phyloP scores from a whole-genome alignment of 2,888 invertebrate genomes.

The Salpingus planirostris region DNA sequence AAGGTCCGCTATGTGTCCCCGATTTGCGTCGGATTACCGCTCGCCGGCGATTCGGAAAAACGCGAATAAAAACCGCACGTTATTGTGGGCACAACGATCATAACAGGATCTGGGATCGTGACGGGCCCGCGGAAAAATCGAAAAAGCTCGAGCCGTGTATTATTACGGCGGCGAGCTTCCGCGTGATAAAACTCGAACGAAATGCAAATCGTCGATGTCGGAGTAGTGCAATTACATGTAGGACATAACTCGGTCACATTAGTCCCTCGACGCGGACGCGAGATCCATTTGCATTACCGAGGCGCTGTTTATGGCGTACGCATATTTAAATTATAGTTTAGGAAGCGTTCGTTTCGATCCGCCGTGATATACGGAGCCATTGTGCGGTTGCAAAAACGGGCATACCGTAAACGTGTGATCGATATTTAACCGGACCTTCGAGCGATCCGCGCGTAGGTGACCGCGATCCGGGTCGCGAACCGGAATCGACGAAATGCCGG shows the following conservation, averaged over 20 bases:
- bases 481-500: background rate
- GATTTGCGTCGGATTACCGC: no score
- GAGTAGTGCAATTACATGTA: background rate
- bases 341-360: conserved; percentile 3
- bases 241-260: conserved; percentile 7
- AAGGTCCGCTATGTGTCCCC: no score
- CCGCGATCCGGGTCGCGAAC: conserved; percentile 6
- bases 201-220: no score
- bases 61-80: no score
- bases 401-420: conserved; percentile 4
- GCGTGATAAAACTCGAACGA: no score
- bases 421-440: conserved; percentile 6
- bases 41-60: no score
- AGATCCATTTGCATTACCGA: conserved; percentile 6
- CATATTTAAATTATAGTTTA: conserved; percentile 7
- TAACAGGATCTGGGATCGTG: no score
- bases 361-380: background rate
- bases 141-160: no score
- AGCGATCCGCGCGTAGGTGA: conserved; percentile 6
- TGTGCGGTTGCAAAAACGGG: conserved; percentile 1
- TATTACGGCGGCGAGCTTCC: no score
- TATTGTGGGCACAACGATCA: no score
- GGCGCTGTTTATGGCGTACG: no score
- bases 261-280: conserved; percentile 1
- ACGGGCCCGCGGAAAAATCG: no score